A percentile compares a stretch with the other conserved stretches of the same genome.
These are phyloP conservation scores for Tetragnatha montana DNA, from an alignment of 2,888 invertebrate genomes.

Conservation along the genomic window DNA sequence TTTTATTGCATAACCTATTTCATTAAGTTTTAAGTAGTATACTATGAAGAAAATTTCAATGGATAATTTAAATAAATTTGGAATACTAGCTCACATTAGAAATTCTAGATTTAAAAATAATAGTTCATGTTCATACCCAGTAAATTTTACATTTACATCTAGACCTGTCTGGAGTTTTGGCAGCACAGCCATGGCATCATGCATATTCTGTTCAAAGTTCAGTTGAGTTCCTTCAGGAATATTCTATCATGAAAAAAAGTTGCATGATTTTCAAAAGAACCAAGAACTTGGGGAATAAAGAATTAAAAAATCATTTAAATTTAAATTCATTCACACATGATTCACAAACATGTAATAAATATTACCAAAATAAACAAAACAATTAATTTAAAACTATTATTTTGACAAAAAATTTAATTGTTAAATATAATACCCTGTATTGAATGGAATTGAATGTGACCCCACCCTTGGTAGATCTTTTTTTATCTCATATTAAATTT, in stretches of 20 bases:
- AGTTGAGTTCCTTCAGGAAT: constrained; percentile 76
- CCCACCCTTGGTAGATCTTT: too few relatives aligned
- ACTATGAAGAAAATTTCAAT: too few relatives aligned
- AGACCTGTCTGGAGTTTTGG: constrained; percentile 79
- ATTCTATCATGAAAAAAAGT: constrained; percentile 74
- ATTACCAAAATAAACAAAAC: background rate
- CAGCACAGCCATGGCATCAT: constrained; percentile 79
- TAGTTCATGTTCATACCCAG: constrained; percentile 73
- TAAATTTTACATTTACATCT: constrained; percentile 80
- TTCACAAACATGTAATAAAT: background rate
- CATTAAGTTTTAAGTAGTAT: too few relatives aligned
- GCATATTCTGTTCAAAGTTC: constrained; percentile 79
- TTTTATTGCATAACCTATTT: too few relatives aligned
- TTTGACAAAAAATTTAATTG: too few relatives aligned
- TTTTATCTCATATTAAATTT: too few relatives aligned
- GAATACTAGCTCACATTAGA: too few relatives aligned
- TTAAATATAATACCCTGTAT: too few relatives aligned
- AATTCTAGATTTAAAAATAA: too few relatives aligned
- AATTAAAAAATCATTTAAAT: background rate
- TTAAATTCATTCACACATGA: background rate
- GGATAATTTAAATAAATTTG: too few relatives aligned
- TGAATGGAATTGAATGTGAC: too few relatives aligned
- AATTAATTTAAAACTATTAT: background rate
- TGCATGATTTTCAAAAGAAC: background rate
- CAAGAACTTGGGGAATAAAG: background rate